phyloP scores from a whole-genome alignment of 1,140 invertebrate genomes.

The Matsumurasca onukii region DNA sequence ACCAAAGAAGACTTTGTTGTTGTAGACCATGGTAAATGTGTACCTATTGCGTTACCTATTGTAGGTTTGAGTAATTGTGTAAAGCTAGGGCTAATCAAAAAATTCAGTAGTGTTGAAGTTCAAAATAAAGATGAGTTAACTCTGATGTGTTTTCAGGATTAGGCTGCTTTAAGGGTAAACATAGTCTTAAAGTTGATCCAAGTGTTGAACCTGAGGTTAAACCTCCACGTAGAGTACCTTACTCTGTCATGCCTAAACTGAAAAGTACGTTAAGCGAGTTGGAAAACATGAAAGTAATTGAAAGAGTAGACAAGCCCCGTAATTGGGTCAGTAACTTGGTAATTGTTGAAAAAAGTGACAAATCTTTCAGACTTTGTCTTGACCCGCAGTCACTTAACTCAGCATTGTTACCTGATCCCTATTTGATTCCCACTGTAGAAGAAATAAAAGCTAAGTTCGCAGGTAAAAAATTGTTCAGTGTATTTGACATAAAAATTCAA shows the following conservation, averaged over 20 bases:
- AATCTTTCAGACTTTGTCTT: conserved; percentile 33
- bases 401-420: conserved; percentile 46
- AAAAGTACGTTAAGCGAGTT: conserved; percentile 29
- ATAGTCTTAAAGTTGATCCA: not conserved
- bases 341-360: not conserved
- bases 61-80: not conserved
- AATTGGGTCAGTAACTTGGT: conserved; percentile 3
- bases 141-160: not conserved
- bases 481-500: conserved; percentile 37
- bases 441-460: conserved; percentile 49
- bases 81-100: not conserved
- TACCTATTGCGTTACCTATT: too few relatives aligned
- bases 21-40: not conserved
- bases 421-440: conserved; percentile 51
- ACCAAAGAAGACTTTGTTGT: conserved; percentile 3
- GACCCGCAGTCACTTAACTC: conserved; percentile 40
- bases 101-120: not conserved
- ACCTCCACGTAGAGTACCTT: not conserved
- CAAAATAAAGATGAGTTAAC: not conserved
- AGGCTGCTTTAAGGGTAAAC: not conserved
- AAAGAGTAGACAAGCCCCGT: not conserved
- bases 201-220: not conserved
- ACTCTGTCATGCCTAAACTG: not conserved
- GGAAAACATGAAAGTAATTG: not conserved
- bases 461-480: conserved; percentile 39